Base-by-base conservation (phyloP, 2,113 vertebrate genomes). In the Dendropsophus ebraccatus region DNA sequence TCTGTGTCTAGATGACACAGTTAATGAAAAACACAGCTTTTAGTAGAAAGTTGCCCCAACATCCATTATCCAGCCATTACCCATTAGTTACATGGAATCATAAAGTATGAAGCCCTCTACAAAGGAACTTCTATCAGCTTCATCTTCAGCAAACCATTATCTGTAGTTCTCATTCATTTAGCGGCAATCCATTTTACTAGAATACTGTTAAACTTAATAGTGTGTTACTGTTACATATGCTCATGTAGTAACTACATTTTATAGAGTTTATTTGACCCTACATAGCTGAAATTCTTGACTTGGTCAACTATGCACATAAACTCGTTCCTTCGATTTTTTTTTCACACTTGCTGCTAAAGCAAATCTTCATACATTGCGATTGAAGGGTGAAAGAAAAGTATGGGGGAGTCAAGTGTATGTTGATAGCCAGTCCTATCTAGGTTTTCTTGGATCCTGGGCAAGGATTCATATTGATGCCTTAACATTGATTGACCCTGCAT, bases 211-310 rank as follows among this genome's bases (percentile, higher is more conserved):
- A 28, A 50, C 5, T 50, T 50, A 28, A 75, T 16, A 25, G 45
- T 50, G 37, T 74, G 41, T 49, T 28, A 28, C 41, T 49, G 41
- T n/a, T 28, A 28, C 30, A 50, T 17, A 47, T 14, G 37, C 6
- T 21, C 19, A 14, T 14, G 41, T 25, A 75, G 47, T n/a, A 75
- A 75, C 28, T n/a, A 9, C 73, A 75, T 50, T 74, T 75, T 75
- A 75, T 50, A 49, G 73, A 50, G 73, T 50, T 75, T 75, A 49
- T 75, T 25, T 74, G 72, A 74, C 72, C 72, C n/a, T 74, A 50
- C 73, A 75, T 75, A 75, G 73, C 47, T 75, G n/a, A 50, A 28
- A 75, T 75, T 75, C 73, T 28, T 75, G 73, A 28, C 73, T 75
- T 17, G 73, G 73, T 50, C 73, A 75, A 28, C 45, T 75, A 50